These are phyloP conservation scores for Chondrosia reniformis DNA, from an alignment of 37 sponge, comb jelly and placozoan species.

Conservation along the genomic window DNA sequence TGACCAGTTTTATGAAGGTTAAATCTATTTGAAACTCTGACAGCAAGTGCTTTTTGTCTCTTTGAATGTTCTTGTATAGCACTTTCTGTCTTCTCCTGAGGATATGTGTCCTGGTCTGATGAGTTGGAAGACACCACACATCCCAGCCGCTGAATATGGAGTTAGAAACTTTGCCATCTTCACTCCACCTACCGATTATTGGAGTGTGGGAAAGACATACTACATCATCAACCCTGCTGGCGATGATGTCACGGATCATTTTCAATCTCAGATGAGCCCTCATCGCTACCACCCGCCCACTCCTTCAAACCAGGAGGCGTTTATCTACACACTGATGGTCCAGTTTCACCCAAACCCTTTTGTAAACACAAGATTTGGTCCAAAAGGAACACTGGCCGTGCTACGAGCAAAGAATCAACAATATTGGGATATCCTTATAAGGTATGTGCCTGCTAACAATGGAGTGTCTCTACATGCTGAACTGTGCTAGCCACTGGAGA, in stretches of 20 bases:
- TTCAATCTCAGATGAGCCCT: conserved; percentile 19
- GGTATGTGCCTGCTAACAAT: conserved; percentile 49
- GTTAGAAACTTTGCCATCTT: conserved; percentile 61
- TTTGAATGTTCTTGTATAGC: background rate
- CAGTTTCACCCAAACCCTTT: conserved; percentile 77
- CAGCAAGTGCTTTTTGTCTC: background rate
- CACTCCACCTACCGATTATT: conserved; percentile 35
- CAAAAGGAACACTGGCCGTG: conserved; percentile 68
- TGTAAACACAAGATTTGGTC: conserved; percentile 73
- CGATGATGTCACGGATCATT: background rate
- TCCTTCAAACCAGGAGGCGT: conserved; percentile 28
- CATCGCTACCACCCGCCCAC: conserved; percentile 55
- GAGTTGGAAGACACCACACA: conserved; percentile 42
- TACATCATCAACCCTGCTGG: conserved; percentile 30
- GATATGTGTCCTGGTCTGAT: conserved; percentile 54
- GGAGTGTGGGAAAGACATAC: conserved; percentile 52
- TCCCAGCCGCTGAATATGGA: conserved; percentile 44
- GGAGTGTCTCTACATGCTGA: too few species aligned
- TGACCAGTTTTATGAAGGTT: background rate
- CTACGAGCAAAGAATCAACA: conserved; percentile 69
- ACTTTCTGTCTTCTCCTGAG: conserved; percentile 34
- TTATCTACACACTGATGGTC: conserved; percentile 59
- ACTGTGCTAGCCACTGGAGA: too few species aligned
- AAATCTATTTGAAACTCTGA: background rate
- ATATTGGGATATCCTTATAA: conserved; percentile 62